phyloP scores from a whole-genome alignment of 2,888 invertebrate genomes.

The Oconnorella tubifera region DNA sequence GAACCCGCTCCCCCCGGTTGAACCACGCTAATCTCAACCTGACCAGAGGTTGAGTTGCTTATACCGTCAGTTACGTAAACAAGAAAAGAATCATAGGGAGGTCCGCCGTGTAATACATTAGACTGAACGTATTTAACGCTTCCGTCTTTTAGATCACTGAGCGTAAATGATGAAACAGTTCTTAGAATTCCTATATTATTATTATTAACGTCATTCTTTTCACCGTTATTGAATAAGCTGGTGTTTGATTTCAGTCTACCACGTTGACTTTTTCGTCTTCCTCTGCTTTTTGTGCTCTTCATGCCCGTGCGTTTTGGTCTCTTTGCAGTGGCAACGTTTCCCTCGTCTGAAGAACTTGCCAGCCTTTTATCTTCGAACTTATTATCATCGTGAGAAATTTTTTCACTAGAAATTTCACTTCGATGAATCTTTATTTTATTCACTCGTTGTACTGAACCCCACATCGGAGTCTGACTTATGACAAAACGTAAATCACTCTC shows the following conservation, averaged over 20 bases:
- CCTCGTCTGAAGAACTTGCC: background rate
- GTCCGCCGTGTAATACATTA: too few species aligned
- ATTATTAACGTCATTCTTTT: background rate
- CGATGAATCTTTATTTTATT: too few species aligned
- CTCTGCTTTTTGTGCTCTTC: too few species aligned
- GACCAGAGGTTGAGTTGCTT: constrained; percentile 44
- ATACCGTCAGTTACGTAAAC: constrained; percentile 53
- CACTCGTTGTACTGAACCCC: constrained; percentile 53
- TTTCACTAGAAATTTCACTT: too few species aligned
- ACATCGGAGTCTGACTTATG: constrained; percentile 49
- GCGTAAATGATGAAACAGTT: constrained; percentile 47
- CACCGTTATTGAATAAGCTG: too few species aligned
- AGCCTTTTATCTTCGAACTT: too few species aligned
- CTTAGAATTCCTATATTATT: background rate
- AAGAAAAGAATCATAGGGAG: constrained; percentile 48
- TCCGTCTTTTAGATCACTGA: constrained; percentile 49
- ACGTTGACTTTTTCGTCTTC: too few species aligned
- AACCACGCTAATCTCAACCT: constrained; percentile 46
- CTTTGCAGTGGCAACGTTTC: too few species aligned
- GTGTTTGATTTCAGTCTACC: too few species aligned
- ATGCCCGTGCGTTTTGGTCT: too few species aligned
- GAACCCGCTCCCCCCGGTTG: too few species aligned
- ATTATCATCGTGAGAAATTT: too few species aligned
- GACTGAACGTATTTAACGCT: constrained; percentile 50
- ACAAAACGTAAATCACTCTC: constrained; percentile 46